Evolutionary conservation across 2,797 vertebrate species (phyloP).

Genomic region (Peromyscus eremicus): DNA sequence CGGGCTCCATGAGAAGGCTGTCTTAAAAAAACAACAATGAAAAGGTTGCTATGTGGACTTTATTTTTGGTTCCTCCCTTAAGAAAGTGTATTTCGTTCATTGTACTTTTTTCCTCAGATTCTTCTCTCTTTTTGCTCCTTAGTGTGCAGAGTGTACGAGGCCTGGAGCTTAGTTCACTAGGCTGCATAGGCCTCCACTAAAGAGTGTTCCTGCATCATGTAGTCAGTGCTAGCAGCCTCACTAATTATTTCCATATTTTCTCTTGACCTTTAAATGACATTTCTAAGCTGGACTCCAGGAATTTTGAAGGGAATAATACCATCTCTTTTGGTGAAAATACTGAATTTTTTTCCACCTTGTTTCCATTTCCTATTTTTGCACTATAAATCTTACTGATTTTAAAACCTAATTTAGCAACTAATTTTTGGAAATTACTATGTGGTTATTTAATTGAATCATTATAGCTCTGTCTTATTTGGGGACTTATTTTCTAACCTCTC

Average conservation of each 20-base stretch:
- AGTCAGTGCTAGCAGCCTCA: conserved; percentile 29
- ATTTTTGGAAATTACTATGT: conserved; percentile 58
- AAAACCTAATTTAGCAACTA: conserved; percentile 46
- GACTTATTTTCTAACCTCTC: conserved; percentile 36
- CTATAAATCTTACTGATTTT: neutral
- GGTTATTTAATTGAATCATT: conserved; percentile 61
- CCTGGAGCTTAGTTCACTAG: neutral
- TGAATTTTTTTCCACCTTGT: neutral
- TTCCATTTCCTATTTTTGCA: neutral
- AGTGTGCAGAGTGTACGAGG: neutral
- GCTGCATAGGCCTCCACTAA: neutral
- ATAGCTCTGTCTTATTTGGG: conserved; percentile 36
- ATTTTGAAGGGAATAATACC: conserved; percentile 1
- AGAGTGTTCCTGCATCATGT: neutral
- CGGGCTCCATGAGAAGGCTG: no score
- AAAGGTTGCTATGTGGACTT: neutral
- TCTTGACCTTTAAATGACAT: conserved; percentile 73
- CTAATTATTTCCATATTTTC: conserved; percentile 59
- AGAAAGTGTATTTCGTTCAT: neutral
- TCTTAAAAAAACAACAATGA: neutral
- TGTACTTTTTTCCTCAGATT: conserved; percentile 19
- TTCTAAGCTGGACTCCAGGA: conserved; percentile 50
- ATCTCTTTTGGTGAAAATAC: neutral
- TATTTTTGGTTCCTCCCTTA: neutral
- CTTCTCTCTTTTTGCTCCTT: neutral